Conservation (phyloP, 2,113 vertebrate species). For the Perccottus glenii region DNA sequence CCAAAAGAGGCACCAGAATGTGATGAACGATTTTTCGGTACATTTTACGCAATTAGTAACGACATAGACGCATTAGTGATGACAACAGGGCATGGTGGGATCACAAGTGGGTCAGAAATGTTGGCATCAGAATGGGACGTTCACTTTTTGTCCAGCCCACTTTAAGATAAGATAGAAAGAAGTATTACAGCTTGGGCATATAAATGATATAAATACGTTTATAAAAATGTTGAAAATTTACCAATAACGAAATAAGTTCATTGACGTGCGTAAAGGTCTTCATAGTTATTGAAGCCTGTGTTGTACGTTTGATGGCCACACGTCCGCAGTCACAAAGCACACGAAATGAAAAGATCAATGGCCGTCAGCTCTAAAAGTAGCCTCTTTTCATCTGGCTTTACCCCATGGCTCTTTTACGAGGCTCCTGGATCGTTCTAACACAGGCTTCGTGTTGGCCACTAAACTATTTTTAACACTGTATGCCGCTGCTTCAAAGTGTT, state of each 20-base stretch:
- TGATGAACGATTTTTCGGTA: conserved; percentile 53
- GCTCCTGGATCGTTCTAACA: conserved; percentile 39
- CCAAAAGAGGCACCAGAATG: conserved; percentile 36
- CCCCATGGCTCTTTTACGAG: conserved; percentile 29
- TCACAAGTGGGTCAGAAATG: neutral
- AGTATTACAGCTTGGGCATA: too few species aligned
- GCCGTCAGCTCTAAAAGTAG: conserved; percentile 36
- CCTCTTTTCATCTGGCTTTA: conserved; percentile 55
- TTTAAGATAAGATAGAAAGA: too few species aligned
- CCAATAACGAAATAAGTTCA: neutral
- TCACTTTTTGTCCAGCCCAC: too few species aligned
- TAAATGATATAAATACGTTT: too few species aligned
- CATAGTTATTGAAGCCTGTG: neutral
- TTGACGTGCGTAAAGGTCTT: neutral
- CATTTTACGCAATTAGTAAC: conserved; percentile 66
- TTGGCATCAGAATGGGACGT: neutral
- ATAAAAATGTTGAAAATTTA: too few species aligned
- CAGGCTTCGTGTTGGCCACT: conserved; percentile 41
- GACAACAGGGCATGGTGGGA: neutral
- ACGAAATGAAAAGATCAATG: conserved; percentile 63
- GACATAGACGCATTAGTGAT: conserved; percentile 15
- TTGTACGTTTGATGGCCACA: conserved; percentile 42
- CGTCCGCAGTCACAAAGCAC: conserved; percentile 52
- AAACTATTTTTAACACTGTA: neutral
- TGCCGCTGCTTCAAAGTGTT: neutral